These are phyloP conservation scores for Rhimphoctona megacephalus DNA, from an alignment of 2,888 invertebrate species.

Conservation along the genomic window DNA sequence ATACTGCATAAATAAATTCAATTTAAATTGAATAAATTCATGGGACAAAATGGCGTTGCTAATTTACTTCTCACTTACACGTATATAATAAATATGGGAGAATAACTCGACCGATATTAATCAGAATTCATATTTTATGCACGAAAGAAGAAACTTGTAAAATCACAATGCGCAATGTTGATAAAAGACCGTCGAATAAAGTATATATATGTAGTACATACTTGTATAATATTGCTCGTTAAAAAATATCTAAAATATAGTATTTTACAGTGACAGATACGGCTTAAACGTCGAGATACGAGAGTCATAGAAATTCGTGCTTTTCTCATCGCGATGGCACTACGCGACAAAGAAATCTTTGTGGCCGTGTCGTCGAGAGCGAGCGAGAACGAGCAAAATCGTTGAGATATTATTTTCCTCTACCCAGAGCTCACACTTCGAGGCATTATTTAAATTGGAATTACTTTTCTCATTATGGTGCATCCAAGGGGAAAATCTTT, in stretches of 20 bases:
- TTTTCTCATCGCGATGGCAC: background rate
- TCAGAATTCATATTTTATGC: background rate
- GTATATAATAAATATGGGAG: background rate
- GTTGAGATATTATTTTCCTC: conserved; percentile 80
- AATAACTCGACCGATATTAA: background rate
- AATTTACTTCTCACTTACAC: background rate
- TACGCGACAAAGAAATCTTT: background rate
- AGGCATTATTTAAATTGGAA: conserved; percentile 84
- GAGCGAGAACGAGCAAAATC: conserved; percentile 26
- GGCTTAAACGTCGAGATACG: background rate
- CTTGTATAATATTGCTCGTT: background rate
- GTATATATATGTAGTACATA: background rate
- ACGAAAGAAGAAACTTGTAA: background rate
- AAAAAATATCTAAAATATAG: background rate
- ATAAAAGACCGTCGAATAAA: background rate
- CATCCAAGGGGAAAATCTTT: conserved; percentile 83
- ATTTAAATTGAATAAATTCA: background rate
- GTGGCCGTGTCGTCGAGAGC: background rate
- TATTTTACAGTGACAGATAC: background rate
- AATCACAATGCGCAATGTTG: background rate
- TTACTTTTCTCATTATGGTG: conserved; percentile 85
- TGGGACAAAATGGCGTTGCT: background rate
- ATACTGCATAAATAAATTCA: background rate
- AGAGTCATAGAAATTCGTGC: conserved; percentile 21
- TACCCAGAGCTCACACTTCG: conserved; percentile 72